Evolutionary conservation across 2,888 invertebrate genomes (phyloP).

Genomic region (Chymomyza fuscimana): DNA sequence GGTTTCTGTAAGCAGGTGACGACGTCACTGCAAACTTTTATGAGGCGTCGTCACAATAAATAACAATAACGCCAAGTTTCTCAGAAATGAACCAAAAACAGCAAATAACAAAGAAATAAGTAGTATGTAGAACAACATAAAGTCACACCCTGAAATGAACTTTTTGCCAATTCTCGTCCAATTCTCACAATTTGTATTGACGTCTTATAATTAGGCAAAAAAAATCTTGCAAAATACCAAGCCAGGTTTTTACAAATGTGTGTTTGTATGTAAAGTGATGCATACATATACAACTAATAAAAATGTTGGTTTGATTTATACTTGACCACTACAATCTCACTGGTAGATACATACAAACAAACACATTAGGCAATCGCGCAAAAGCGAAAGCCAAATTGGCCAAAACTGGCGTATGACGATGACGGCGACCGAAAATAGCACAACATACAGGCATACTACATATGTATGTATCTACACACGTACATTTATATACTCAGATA

Average conservation of each 20-base stretch:
- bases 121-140: slow-evolving; percentile 31
- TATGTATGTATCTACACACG: too few relatives aligned
- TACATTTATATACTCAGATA: too few relatives aligned
- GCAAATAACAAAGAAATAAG: slow-evolving; percentile 30
- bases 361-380: slow-evolving; percentile 67
- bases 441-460: slow-evolving; percentile 8
- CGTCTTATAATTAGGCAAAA: slow-evolving; percentile 65
- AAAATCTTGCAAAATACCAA: slow-evolving; percentile 63
- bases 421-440: slow-evolving; percentile 53
- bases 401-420: slow-evolving; percentile 62
- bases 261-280: slow-evolving; percentile 6
- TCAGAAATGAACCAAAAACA: slow-evolving; percentile 43
- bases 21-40: background rate
- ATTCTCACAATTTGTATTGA: slow-evolving; percentile 44
- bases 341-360: slow-evolving; percentile 7
- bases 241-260: background rate
- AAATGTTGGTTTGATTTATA: slow-evolving; percentile 59
- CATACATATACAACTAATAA: slow-evolving; percentile 5
- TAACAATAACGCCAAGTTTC: slow-evolving; percentile 59
- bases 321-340: background rate
- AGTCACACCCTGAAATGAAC: slow-evolving; percentile 43
- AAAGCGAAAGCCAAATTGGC: slow-evolving; percentile 72
- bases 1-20: background rate
- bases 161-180: slow-evolving; percentile 50
- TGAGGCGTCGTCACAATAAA: slow-evolving; percentile 2